Conservation (phyloP, 2,113 vertebrate genomes). For the Typhlomys cinereus region DNA sequence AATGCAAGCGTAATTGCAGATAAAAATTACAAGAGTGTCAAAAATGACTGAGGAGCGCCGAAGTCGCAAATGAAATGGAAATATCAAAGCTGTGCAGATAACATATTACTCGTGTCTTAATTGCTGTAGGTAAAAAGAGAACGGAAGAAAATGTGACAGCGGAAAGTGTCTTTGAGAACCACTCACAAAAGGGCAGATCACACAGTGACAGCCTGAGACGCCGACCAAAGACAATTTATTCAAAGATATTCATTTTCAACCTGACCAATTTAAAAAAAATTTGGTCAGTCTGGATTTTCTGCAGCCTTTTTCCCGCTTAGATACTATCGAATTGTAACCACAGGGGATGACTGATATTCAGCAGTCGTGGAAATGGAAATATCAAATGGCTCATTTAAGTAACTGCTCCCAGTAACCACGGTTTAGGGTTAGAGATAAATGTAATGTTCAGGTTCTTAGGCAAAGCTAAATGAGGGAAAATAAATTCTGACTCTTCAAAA, state of each 20-base stretch:
- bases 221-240: not conserved
- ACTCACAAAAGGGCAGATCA: constrained; percentile 16
- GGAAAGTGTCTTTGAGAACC: constrained; percentile 1
- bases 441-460: not conserved
- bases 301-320: no score
- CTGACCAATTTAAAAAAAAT: not conserved
- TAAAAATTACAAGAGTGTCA: constrained; percentile 77
- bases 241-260: not conserved
- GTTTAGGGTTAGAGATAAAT: not conserved
- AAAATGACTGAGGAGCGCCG: constrained; percentile 68
- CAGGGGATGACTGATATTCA: not conserved
- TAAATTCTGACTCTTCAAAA: not conserved
- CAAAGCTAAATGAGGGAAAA: constrained; percentile 34
- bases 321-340: not conserved
- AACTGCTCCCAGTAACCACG: not conserved
- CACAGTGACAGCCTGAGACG: not conserved
- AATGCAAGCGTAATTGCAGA: constrained; percentile 77
- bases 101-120: constrained; percentile 56
- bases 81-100: constrained; percentile 52
- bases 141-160: not conserved
- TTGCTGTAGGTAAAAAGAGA: constrained; percentile 62
- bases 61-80: constrained; percentile 75
- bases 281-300: not conserved
- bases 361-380: not conserved
- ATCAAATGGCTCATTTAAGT: not conserved